Conservation (phyloP, 2,888 invertebrate species). For the Malacosoma neustria region DNA sequence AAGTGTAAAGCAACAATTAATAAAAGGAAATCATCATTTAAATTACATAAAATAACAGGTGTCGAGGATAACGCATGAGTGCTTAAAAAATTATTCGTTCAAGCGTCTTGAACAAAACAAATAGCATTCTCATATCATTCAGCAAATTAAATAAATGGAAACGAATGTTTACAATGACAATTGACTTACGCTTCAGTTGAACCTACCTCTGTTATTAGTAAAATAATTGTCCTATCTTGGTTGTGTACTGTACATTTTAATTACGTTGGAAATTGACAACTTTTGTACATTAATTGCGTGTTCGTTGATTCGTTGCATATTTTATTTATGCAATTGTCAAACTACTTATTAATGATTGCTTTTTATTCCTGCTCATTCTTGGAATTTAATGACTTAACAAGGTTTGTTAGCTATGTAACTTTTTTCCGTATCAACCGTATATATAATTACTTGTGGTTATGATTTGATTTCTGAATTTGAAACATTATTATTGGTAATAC, state of each 20-base stretch:
- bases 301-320: too few species aligned
- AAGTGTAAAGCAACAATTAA: constrained; percentile 7
- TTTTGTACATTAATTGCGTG: constrained; percentile 21
- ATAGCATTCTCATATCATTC: constrained; percentile 55
- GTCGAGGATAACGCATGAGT: constrained; percentile 37
- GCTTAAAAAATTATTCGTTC: constrained; percentile 51
- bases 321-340: too few species aligned
- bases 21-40: constrained; percentile 26
- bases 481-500: too few species aligned
- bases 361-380: neutral
- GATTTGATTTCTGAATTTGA: too few species aligned
- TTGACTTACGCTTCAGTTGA: constrained; percentile 44
- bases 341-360: neutral
- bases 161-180: constrained; percentile 37
- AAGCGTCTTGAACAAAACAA: constrained; percentile 62
- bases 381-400: neutral
- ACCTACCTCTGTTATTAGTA: constrained; percentile 37
- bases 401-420: too few species aligned
- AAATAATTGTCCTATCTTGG: constrained; percentile 34
- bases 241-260: constrained; percentile 35
- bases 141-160: constrained; percentile 34
- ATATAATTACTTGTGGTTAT: too few species aligned
- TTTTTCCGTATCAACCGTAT: too few species aligned
- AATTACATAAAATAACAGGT: constrained; percentile 43
- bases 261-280: constrained; percentile 26